Percentiles rank a stretch among this genome's conserved stretches.
Conservation (phyloP, 2,888 invertebrate species). For the Orthosia incerta region DNA sequence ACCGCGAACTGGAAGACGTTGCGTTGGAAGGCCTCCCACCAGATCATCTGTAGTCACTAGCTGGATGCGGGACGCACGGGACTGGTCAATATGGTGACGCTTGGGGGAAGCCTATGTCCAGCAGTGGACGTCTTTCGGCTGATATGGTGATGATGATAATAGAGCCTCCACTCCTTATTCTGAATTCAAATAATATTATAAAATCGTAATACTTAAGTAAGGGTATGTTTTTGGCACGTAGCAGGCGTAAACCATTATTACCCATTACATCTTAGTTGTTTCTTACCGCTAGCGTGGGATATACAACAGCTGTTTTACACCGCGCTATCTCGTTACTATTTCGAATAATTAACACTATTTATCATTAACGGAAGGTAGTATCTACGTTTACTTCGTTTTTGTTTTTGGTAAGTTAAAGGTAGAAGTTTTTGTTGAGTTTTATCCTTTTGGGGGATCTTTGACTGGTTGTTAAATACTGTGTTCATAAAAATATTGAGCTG, state of each 20-base stretch:
- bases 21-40: too few relatives aligned
- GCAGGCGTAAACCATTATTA: slow-evolving; percentile 51
- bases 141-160: too few relatives aligned
- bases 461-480: not conserved
- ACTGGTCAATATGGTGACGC: too few relatives aligned
- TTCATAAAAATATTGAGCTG: not conserved
- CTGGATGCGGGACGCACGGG: too few relatives aligned
- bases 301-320: slow-evolving; percentile 46
- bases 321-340: slow-evolving; percentile 24
- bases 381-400: not conserved
- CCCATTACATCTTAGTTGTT: slow-evolving; percentile 52
- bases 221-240: slow-evolving; percentile 43
- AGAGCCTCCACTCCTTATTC: too few relatives aligned
- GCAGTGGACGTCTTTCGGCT: too few relatives aligned
- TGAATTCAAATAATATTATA: too few relatives aligned
- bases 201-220: slow-evolving; percentile 14
- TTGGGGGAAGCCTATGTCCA: too few relatives aligned
- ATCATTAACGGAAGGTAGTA: slow-evolving; percentile 4
- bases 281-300: slow-evolving; percentile 51
- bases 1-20: too few relatives aligned
- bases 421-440: not conserved
- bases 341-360: slow-evolving; percentile 34
- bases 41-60: too few relatives aligned
- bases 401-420: not conserved
- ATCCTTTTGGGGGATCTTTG: not conserved